These are phyloP conservation scores for Creontiades dilutus DNA, from an alignment of 2,888 invertebrate genomes.

Conservation along the genomic window DNA sequence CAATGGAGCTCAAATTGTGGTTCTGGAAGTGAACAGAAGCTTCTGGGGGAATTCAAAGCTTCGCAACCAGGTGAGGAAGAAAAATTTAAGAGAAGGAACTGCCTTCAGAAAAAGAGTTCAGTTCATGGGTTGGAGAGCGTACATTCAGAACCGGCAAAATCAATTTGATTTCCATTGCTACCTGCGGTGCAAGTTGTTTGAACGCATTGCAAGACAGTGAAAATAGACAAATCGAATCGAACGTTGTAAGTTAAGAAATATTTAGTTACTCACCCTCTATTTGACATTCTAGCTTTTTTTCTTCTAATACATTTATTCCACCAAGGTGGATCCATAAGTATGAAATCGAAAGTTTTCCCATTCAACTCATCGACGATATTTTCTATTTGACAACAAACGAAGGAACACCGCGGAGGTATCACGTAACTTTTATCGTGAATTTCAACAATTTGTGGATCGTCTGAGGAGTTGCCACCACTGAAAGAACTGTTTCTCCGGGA, in stretches of 20 bases:
- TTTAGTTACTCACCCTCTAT: conserved; percentile 81
- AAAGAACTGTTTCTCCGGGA: conserved; percentile 73
- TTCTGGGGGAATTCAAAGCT: no score
- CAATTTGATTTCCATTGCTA: no score
- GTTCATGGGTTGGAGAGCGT: no score
- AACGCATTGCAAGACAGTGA: no score
- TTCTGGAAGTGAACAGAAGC: no score
- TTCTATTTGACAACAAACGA: conserved; percentile 84
- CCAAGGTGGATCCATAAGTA: conserved; percentile 97
- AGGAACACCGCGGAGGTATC: conserved; percentile 84
- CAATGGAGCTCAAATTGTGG: no score
- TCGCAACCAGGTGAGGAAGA: no score
- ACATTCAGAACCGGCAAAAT: no score
- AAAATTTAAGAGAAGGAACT: no score
- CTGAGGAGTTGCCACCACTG: conserved; percentile 82
- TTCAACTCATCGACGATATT: conserved; percentile 81
- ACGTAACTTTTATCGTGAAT: conserved; percentile 81
- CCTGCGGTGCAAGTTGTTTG: no score
- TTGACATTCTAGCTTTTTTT: conserved; percentile 82
- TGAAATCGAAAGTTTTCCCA: conserved; percentile 85
- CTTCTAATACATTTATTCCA: conserved; percentile 95
- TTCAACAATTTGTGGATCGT: conserved; percentile 80
- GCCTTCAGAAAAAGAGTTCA: no score
- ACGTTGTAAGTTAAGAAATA: neutral
- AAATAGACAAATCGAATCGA: no score